Evolutionary conservation across 2,797 vertebrate genomes (phyloP).

Genomic region (Bradypodion pumilum): DNA sequence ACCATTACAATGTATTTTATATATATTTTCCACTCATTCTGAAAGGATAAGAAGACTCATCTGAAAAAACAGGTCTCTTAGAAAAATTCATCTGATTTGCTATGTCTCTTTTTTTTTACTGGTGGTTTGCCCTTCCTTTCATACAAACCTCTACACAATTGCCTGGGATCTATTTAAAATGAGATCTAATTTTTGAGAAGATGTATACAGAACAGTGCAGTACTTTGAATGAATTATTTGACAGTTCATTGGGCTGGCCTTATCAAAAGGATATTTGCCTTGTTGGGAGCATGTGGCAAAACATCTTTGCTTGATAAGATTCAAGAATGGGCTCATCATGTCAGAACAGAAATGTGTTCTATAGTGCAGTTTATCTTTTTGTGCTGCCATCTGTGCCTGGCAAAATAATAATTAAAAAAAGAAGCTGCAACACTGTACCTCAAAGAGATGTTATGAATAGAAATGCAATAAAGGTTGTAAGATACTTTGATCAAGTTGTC

Average conservation of each 20-base stretch:
- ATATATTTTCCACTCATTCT: too few species aligned
- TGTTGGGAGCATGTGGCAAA: not conserved
- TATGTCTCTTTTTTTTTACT: not conserved
- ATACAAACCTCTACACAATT: not conserved
- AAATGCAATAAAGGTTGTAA: slow-evolving; percentile 44
- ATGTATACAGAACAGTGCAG: not conserved
- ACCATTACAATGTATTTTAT: too few species aligned
- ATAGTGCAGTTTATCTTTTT: not conserved
- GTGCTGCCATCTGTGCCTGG: slow-evolving; percentile 21
- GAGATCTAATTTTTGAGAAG: not conserved
- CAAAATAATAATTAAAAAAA: not conserved
- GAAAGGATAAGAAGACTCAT: not conserved
- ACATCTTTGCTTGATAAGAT: not conserved
- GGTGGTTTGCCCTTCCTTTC: not conserved
- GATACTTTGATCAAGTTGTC: slow-evolving; percentile 47
- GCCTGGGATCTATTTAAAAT: not conserved
- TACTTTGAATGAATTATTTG: not conserved
- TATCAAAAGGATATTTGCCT: not conserved
- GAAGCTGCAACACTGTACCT: slow-evolving; percentile 35
- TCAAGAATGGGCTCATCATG: not conserved
- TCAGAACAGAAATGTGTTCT: not conserved
- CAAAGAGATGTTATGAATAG: slow-evolving; percentile 45
- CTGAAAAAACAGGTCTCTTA: not conserved
- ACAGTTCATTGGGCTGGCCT: not conserved
- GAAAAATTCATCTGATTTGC: not conserved